phyloP scores from a whole-genome alignment of 2,888 invertebrate genomes.

The Cerceris rybyensis region DNA sequence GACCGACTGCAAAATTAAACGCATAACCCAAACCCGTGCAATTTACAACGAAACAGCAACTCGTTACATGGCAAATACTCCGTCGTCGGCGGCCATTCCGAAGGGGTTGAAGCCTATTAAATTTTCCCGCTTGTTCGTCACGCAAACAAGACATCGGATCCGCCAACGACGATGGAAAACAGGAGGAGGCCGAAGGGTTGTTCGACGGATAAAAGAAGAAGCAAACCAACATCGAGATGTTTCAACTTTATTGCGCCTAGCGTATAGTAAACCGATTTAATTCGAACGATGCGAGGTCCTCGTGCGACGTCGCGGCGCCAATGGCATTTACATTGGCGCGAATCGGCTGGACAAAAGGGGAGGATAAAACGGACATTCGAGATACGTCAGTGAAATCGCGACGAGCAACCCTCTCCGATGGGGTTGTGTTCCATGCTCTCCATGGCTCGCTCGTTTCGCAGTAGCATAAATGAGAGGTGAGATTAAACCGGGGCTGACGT shows the following conservation, averaged over 20 bases:
- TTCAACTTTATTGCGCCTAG: no score
- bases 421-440: conserved; percentile 58
- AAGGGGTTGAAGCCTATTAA: no score
- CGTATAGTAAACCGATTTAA: conserved; percentile 51
- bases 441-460: conserved; percentile 73
- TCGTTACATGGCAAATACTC: no score
- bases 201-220: not conserved
- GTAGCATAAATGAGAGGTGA: conserved; percentile 78
- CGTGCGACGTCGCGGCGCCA: conserved; percentile 64
- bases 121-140: no score
- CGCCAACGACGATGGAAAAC: no score
- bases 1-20: no score
- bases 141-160: no score
- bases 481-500: conserved; percentile 76
- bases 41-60: no score
- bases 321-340: conserved; percentile 68
- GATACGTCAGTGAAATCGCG: conserved; percentile 74
- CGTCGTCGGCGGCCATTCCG: no score
- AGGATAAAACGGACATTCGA: conserved; percentile 59
- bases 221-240: not conserved
- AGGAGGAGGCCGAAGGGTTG: no score
- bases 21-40: no score
- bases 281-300: conserved; percentile 42
- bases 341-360: conserved; percentile 66
- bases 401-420: conserved; percentile 57